phyloP scores from a whole-genome alignment of 2,888 invertebrate species.

The Rhingia campestris region DNA sequence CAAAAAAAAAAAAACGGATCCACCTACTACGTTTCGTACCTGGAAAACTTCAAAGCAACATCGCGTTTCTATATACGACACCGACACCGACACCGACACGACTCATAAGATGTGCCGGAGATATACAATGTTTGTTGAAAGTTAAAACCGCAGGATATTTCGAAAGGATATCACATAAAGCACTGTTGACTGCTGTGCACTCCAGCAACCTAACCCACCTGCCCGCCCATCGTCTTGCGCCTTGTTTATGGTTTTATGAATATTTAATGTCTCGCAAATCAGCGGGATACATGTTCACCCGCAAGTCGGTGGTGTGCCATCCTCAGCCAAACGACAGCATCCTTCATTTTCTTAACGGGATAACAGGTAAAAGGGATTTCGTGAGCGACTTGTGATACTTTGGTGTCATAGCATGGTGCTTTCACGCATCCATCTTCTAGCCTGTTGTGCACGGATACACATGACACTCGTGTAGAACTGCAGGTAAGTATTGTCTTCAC shows the following conservation, averaged over 20 bases:
- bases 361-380: constrained; percentile 53
- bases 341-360: constrained; percentile 52
- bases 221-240: constrained; percentile 9
- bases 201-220: constrained; percentile 1
- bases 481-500: constrained; percentile 46
- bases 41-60: constrained; percentile 50
- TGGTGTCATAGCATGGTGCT: constrained; percentile 42
- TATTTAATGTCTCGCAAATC: constrained; percentile 61
- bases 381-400: constrained; percentile 60
- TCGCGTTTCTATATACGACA: constrained; percentile 6
- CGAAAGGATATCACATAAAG: constrained; percentile 63
- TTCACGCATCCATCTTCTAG: constrained; percentile 48
- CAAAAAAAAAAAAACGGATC: background rate
- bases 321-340: constrained; percentile 32
- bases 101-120: constrained; percentile 25
- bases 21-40: background rate
- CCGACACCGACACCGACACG: constrained; percentile 11
- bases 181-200: constrained; percentile 44
- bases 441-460: constrained; percentile 14
- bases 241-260: constrained; percentile 69
- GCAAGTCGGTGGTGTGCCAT: constrained; percentile 27
- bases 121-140: constrained; percentile 61
- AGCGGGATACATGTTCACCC: constrained; percentile 36
- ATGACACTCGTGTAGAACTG: constrained; percentile 42
- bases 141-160: constrained; percentile 70